A percentile compares a stretch with the other conserved stretches of the same genome.
Evolutionary conservation across 2,797 vertebrate species (phyloP).

Genomic region (Pampus argenteus): DNA sequence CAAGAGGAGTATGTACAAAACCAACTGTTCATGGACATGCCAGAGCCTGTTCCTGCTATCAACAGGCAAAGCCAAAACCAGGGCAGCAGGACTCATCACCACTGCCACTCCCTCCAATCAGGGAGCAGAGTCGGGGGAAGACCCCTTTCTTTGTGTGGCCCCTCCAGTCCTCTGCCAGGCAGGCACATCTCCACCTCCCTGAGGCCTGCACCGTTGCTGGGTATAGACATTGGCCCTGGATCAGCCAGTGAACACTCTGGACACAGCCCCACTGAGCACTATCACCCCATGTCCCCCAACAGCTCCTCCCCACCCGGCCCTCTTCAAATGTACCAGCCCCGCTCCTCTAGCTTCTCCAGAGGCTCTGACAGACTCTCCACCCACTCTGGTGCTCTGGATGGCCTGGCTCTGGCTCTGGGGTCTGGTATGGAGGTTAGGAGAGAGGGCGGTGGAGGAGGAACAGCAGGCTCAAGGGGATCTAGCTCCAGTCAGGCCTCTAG

Average conservation of each 20-base stretch:
- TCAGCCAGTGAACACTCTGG: constrained; percentile 65
- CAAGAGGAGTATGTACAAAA: constrained; percentile 82
- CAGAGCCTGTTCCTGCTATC: constrained; percentile 82
- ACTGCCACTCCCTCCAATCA: constrained; percentile 88
- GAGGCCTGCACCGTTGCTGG: constrained; percentile 72
- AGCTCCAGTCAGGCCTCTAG: constrained; percentile 90
- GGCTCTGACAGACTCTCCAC: constrained; percentile 80
- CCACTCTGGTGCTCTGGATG: constrained; percentile 70
- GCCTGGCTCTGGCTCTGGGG: constrained; percentile 64
- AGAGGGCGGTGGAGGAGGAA: constrained; percentile 76
- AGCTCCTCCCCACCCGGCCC: constrained; percentile 71
- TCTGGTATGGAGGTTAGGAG: constrained; percentile 80
- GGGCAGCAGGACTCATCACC: constrained; percentile 92
- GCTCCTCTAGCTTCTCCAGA: constrained; percentile 84
- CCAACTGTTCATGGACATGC: constrained; percentile 80
- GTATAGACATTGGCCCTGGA: constrained; percentile 78
- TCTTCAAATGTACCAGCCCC: constrained; percentile 76
- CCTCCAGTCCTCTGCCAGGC: constrained; percentile 89
- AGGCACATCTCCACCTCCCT: constrained; percentile 81
- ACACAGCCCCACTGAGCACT: constrained; percentile 76
- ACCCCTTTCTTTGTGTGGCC: constrained; percentile 84
- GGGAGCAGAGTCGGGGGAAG: constrained; percentile 80
- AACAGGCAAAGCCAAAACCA: constrained; percentile 87
- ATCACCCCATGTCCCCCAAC: constrained; percentile 75
- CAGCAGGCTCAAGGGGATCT: constrained; percentile 83